Conservation (phyloP, 1,140 invertebrate genomes). For the Orchesella cincta region DNA sequence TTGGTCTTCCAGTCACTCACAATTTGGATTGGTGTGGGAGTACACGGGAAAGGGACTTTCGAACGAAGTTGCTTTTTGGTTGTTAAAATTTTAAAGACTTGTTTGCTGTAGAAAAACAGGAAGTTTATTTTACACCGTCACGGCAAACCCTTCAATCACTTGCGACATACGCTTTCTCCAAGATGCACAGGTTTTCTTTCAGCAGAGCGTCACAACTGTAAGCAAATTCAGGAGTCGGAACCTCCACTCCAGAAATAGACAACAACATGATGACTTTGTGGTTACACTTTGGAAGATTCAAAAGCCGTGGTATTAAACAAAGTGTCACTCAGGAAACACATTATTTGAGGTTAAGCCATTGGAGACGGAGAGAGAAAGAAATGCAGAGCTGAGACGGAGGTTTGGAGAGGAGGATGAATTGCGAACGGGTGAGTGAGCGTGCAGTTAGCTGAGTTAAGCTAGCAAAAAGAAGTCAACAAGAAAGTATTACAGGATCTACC, state of each 20-base stretch:
- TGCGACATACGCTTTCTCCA: too few relatives aligned
- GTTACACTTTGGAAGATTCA: slow-evolving; percentile 16
- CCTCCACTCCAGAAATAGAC: neutral
- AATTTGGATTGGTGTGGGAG: too few relatives aligned
- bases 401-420: neutral
- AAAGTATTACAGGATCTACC: neutral
- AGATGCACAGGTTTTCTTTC: too few relatives aligned
- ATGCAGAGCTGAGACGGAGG: neutral
- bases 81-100: too few relatives aligned
- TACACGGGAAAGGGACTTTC: too few relatives aligned
- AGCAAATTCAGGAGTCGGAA: neutral
- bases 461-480: slow-evolving; percentile 17
- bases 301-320: slow-evolving; percentile 27
- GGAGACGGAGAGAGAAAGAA: slow-evolving; percentile 7
- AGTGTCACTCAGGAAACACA: slow-evolving; percentile 26
- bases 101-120: too few relatives aligned
- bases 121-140: too few relatives aligned
- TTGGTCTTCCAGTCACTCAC: too few relatives aligned
- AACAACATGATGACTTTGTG: slow-evolving; percentile 23
- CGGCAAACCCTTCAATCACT: too few relatives aligned
- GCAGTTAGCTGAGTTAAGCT: neutral
- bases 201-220: neutral
- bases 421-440: neutral
- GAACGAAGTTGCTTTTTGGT: too few relatives aligned
- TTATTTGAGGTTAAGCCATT: slow-evolving; percentile 30